Conservation (phyloP, 2,888 invertebrate genomes). For the Volucella bombylans region DNA sequence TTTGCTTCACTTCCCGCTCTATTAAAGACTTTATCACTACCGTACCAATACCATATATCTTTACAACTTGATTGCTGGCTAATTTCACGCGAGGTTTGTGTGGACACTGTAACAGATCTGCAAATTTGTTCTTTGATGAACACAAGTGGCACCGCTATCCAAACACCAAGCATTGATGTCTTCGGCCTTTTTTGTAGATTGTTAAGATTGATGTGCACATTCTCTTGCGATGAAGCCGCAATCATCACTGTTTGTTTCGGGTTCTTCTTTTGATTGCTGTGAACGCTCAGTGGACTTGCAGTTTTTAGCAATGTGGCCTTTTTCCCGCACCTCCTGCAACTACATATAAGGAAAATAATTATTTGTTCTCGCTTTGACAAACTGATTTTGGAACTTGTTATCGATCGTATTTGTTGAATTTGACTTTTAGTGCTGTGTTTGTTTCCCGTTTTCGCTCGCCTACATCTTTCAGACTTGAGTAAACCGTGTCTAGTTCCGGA, state of each 20-base stretch:
- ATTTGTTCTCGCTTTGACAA: constrained; percentile 1
- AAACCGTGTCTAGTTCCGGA: too few species aligned
- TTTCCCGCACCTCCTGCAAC: constrained; percentile 1
- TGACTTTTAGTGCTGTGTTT: too few species aligned
- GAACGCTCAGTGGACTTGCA: constrained; percentile 10
- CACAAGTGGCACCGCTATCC: constrained; percentile 1
- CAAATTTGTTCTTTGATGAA: constrained; percentile 1
- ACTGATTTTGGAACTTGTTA: constrained; percentile 17
- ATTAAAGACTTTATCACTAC: background rate
- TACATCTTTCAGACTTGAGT: too few species aligned
- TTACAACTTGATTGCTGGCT: background rate
- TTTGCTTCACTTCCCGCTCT: background rate
- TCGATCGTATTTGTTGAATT: too few species aligned
- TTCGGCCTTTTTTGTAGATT: background rate
- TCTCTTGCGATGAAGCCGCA: constrained; percentile 11
- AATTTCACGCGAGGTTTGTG: background rate
- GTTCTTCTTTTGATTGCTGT: constrained; percentile 4
- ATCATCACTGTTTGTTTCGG: constrained; percentile 8
- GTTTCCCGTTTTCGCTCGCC: constrained; percentile 7
- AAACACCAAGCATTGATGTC: constrained; percentile 5
- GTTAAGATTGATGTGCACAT: constrained; percentile 15
- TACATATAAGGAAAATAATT: too few species aligned
- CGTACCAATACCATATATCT: constrained; percentile 10
- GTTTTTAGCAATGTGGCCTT: constrained; percentile 3
- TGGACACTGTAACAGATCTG: too few species aligned